phyloP scores from a whole-genome alignment of 2,797 vertebrate genomes.

The Malurus leucopterus region DNA sequence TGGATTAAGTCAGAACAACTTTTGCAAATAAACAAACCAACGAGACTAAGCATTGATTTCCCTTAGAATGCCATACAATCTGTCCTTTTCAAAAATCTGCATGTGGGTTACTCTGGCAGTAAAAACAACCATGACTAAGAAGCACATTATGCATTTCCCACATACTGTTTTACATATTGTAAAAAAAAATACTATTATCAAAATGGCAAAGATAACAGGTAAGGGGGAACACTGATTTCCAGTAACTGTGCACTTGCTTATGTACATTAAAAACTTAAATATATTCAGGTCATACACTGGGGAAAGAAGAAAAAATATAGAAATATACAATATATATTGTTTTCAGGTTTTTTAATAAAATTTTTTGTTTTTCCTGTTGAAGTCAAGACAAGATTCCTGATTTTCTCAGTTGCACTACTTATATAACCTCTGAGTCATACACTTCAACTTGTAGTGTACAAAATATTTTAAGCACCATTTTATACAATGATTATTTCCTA shows the following conservation, averaged over 20 bases:
- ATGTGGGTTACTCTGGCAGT: slow-evolving; percentile 60
- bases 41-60: slow-evolving; percentile 24
- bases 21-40: slow-evolving; percentile 44
- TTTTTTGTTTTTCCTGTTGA: background rate
- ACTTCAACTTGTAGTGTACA: slow-evolving; percentile 31
- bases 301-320: background rate
- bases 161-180: slow-evolving; percentile 55
- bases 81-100: slow-evolving; percentile 63
- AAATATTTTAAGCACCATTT: slow-evolving; percentile 49
- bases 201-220: slow-evolving; percentile 32
- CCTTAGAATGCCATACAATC: slow-evolving; percentile 19
- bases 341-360: background rate
- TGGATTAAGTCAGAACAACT: slow-evolving; percentile 26
- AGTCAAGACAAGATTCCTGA: slow-evolving; percentile 12
- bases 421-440: slow-evolving; percentile 32
- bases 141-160: slow-evolving; percentile 64
- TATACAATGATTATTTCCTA: slow-evolving; percentile 26
- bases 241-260: background rate
- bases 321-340: background rate
- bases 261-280: slow-evolving; percentile 17
- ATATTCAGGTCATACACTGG: background rate
- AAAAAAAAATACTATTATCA: slow-evolving; percentile 43
- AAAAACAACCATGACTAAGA: slow-evolving; percentile 64
- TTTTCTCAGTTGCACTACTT: slow-evolving; percentile 47
- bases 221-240: slow-evolving; percentile 17